Conservation (phyloP, 64 coral and sea anemone genomes). For the Acropora tenuis region DNA sequence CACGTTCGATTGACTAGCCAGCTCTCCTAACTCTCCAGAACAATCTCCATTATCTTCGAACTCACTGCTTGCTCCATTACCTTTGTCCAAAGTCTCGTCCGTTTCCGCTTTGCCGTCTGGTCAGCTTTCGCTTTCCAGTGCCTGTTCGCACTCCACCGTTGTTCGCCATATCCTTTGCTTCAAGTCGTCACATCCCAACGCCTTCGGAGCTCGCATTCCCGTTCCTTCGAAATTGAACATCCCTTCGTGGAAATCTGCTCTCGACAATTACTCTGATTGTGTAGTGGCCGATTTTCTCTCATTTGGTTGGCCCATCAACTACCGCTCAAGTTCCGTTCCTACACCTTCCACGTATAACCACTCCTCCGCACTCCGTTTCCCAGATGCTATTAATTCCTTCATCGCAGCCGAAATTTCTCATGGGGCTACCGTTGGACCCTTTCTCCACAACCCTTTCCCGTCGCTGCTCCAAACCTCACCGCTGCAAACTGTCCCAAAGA, state of each 20-base stretch:
- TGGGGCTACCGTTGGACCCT: too few relatives aligned
- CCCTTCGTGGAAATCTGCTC: neutral
- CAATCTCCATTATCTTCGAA: neutral
- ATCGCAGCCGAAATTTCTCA: too few relatives aligned
- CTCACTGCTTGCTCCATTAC: too few relatives aligned
- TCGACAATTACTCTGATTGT: neutral
- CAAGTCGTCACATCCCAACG: neutral
- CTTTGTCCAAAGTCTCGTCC: neutral
- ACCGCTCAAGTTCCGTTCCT: too few relatives aligned
- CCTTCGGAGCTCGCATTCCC: neutral
- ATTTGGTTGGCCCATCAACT: too few relatives aligned
- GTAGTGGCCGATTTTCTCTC: neutral
- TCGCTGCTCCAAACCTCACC: too few relatives aligned
- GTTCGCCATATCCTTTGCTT: too few relatives aligned
- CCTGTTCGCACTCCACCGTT: neutral
- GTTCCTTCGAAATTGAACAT: neutral
- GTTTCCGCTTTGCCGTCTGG: neutral
- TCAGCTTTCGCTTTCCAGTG: neutral
- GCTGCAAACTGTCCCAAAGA: too few relatives aligned
- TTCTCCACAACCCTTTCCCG: too few relatives aligned
- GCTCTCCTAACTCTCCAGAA: neutral
- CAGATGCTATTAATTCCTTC: too few relatives aligned
- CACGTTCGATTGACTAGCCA: neutral
- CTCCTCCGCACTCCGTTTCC: neutral
- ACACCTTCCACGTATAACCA: too few relatives aligned